These are phyloP conservation scores for Semnornis frantzii DNA, from an alignment of 2,113 vertebrate species.

Conservation along the genomic window DNA sequence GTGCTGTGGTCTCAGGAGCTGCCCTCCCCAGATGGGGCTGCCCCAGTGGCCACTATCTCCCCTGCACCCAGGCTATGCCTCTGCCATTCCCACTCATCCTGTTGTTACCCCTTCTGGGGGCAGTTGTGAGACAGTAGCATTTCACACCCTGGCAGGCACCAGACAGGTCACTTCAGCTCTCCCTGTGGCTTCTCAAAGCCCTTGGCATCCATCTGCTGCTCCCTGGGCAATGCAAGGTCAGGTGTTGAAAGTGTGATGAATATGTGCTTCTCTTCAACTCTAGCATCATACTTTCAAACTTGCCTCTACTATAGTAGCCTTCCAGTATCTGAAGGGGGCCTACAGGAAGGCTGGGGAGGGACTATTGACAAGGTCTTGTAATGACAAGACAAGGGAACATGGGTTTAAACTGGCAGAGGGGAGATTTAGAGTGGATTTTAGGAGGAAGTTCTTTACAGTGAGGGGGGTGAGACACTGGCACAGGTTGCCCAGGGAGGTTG, in stretches of 20 bases:
- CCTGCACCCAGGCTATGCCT: rapidly evolving
- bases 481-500: no score
- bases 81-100: not conserved
- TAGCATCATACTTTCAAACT: not conserved
- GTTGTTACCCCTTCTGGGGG: rapidly evolving
- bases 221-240: not conserved
- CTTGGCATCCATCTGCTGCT: not conserved
- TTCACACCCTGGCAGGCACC: not conserved
- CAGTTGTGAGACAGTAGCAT: not conserved
- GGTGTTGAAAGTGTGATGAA: not conserved
- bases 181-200: not conserved
- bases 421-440: no score
- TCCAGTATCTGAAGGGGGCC: no score
- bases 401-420: no score
- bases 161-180: not conserved
- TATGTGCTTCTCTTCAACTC: not conserved
- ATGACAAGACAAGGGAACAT: no score
- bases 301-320: not conserved
- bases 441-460: no score
- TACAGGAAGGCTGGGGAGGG: no score
- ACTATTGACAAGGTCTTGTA: no score
- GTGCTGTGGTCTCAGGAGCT: not conserved
- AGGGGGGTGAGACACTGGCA: no score
- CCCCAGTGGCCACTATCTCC: not conserved
- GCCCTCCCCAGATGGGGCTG: not conserved